These are phyloP conservation scores for Trachops cirrhosus DNA, from an alignment of 2,797 vertebrate genomes.

Conservation along the genomic window DNA sequence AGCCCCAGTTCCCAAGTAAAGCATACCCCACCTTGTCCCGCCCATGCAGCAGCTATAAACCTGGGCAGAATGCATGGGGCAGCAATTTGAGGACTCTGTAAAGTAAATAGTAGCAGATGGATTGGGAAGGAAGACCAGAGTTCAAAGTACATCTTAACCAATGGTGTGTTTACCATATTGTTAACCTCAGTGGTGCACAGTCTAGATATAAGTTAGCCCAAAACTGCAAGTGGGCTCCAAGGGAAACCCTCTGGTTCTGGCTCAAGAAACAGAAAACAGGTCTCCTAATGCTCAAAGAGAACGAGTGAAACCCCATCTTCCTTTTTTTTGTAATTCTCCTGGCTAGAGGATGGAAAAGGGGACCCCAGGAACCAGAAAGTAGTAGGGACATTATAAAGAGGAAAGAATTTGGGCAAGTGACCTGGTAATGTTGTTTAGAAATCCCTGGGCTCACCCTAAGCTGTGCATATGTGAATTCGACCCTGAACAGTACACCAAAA, in stretches of 20 bases:
- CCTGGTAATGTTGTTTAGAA: background rate
- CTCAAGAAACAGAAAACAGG: background rate
- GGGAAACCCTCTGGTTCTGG: background rate
- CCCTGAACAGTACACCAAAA: background rate
- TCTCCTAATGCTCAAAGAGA: background rate
- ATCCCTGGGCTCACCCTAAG: background rate
- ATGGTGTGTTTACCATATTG: background rate
- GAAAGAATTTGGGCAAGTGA: background rate
- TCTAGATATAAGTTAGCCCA: background rate
- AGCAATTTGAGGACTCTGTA: background rate
- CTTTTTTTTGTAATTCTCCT: background rate
- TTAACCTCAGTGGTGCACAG: background rate
- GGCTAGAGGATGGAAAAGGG: background rate
- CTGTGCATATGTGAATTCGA: background rate
- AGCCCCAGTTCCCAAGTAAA: background rate
- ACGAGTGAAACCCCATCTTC: background rate
- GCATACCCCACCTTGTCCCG: background rate
- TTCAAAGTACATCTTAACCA: background rate
- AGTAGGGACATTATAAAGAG: background rate
- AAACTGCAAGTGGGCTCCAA: background rate
- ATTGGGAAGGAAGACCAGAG: background rate
- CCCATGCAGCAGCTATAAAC: background rate
- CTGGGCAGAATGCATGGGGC: background rate
- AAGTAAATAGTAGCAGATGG: background rate
- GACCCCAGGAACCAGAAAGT: background rate